Percentiles rank a stretch among this genome's conserved stretches.
Evolutionary conservation across 1,140 invertebrate genomes (phyloP).

Genomic region (Solenopsis fugax): DNA sequence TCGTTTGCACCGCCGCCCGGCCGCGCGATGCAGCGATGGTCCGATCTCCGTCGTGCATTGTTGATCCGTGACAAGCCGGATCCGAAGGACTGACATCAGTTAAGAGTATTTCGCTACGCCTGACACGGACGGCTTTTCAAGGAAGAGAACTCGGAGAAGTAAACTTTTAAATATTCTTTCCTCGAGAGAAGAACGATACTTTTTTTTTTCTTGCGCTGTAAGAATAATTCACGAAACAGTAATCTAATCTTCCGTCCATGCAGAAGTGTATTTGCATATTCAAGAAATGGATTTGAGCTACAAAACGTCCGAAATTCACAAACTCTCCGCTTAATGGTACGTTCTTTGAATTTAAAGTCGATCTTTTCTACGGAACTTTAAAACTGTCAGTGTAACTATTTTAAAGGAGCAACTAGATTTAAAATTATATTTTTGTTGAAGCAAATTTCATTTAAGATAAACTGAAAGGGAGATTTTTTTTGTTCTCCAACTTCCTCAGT

Average conservation of each 20-base stretch:
- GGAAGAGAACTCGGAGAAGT: neutral
- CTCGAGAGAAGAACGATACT: neutral
- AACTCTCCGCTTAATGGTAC: constrained; percentile 16
- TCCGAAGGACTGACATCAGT: neutral
- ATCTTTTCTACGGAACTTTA: constrained; percentile 12
- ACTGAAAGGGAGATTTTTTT: constrained; percentile 10
- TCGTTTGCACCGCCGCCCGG: neutral
- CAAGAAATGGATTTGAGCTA: neutral
- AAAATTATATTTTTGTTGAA: constrained; percentile 26
- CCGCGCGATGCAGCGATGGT: neutral
- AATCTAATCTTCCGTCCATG: neutral
- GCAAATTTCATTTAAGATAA: constrained; percentile 18
- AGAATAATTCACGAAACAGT: neutral
- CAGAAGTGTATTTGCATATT: neutral
- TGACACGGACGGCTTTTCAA: neutral
- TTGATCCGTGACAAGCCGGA: constrained; percentile 6
- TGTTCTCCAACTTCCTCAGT: neutral
- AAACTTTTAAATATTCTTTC: neutral
- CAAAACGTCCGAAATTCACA: constrained; percentile 20
- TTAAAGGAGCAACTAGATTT: constrained; percentile 3
- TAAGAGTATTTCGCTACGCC: neutral
- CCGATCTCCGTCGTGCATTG: neutral
- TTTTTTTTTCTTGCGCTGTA: neutral
- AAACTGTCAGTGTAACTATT: constrained; percentile 1
- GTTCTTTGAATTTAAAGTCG: constrained; percentile 6